Evolutionary conservation across 2,797 vertebrate genomes (phyloP).

Genomic region (Cyprinodon diabolis): DNA sequence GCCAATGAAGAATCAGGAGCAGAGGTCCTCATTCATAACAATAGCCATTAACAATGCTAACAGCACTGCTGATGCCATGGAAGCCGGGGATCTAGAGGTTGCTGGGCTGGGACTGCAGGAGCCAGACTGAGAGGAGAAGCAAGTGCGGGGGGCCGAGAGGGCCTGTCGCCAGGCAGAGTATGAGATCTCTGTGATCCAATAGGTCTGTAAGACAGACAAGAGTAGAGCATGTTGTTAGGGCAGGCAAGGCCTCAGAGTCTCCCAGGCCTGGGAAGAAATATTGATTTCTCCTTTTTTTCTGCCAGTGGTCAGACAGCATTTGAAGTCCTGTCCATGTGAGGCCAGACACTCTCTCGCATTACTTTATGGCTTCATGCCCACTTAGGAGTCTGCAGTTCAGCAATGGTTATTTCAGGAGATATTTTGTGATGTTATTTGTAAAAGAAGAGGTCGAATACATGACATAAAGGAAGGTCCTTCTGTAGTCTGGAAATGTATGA

Average conservation of each 20-base stretch:
- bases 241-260: constrained; percentile 71
- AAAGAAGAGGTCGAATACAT: not conserved
- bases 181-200: constrained; percentile 75
- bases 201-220: constrained; percentile 70
- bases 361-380: constrained; percentile 49
- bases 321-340: constrained; percentile 69
- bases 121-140: constrained; percentile 54
- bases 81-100: constrained; percentile 62
- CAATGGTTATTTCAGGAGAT: constrained; percentile 31
- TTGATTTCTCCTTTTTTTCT: constrained; percentile 73
- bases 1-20: constrained; percentile 77
- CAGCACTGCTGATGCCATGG: constrained; percentile 65
- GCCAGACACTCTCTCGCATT: constrained; percentile 42
- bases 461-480: not conserved
- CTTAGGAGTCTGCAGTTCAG: constrained; percentile 37
- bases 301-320: constrained; percentile 68
- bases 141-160: constrained; percentile 59
- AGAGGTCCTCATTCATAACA: constrained; percentile 86
- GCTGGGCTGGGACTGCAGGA: constrained; percentile 52
- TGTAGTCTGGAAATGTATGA: not conserved
- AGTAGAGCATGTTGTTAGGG: constrained; percentile 70
- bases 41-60: constrained; percentile 85
- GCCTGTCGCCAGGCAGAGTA: constrained; percentile 82
- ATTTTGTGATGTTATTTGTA: constrained; percentile 8
- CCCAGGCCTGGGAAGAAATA: constrained; percentile 72